phyloP scores from a whole-genome alignment of 2,113 vertebrate species.

The Pithys albifrons region DNA sequence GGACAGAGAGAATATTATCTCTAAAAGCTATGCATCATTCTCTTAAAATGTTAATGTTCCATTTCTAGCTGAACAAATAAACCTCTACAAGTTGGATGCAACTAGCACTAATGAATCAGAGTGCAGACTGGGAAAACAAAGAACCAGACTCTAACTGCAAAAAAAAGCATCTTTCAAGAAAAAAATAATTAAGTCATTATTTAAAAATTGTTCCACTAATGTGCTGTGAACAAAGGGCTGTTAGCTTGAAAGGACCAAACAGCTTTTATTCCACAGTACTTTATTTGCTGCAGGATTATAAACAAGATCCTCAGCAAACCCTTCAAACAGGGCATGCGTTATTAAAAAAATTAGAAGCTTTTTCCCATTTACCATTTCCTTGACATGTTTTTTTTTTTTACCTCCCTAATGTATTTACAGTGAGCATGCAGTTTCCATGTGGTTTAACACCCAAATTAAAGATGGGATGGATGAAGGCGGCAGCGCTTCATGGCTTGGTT shows the following conservation, averaged over 20 bases:
- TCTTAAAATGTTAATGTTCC: conserved; percentile 77
- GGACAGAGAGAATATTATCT: conserved; percentile 66
- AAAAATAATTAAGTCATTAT: conserved; percentile 68
- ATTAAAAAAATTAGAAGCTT: conserved; percentile 3
- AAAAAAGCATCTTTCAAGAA: conserved; percentile 64
- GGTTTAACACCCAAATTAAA: not conserved
- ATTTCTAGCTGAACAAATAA: conserved; percentile 75
- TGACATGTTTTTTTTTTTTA: not conserved
- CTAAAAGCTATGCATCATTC: conserved; percentile 69
- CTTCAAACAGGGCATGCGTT: conserved; percentile 11
- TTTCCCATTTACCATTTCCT: not conserved
- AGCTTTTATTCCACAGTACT: conserved; percentile 64
- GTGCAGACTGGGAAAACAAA: conserved; percentile 60
- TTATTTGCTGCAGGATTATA: conserved; percentile 66
- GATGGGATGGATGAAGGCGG: not conserved
- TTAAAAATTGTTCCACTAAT: conserved; percentile 73
- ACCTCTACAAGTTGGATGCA: conserved; percentile 59
- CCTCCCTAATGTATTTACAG: not conserved
- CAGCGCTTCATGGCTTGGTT: not conserved
- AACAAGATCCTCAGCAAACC: conserved; percentile 51
- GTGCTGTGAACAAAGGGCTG: conserved; percentile 52
- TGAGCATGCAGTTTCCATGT: not conserved
- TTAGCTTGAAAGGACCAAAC: conserved; percentile 65
- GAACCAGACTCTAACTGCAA: conserved; percentile 8
- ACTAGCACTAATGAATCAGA: conserved; percentile 70